Base-by-base conservation (phyloP, 1,140 invertebrate species). In the Pseudachorutes palmiensis region DNA sequence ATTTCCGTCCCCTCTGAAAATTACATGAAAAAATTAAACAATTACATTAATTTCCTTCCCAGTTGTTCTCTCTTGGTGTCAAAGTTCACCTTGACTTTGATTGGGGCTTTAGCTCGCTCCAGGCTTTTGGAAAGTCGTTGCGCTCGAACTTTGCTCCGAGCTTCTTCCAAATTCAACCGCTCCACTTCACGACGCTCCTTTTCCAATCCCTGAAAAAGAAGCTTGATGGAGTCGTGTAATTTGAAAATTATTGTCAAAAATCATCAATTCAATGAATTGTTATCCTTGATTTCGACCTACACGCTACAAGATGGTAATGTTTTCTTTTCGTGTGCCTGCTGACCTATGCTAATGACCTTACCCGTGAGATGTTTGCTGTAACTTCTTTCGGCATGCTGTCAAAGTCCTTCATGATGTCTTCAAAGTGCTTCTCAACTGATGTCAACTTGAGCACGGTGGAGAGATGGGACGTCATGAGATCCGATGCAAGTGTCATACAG, bases 361-460 rank as follows among this genome's bases (percentile, higher is more conserved):
- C 70, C 33, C 66, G 26, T 28, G 70, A 71, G 30, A 71, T 71
- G 45, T 68, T 64, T 22, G 48, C n/a, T 12, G 68, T 57, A 41
- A 71, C 62, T 2, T 71, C 70, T 26, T 33, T 30, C 1, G 70
- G 70, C 66, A 71, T 71, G 16, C 32, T 65, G 49, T 69, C 64
- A 45, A 71, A 62, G 41, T 69, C 71, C 49, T 62, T 55, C 16
- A 74, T 64, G 22, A 70, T 55, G 49, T 74, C 71, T 59, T 74
- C 72, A 65, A 74, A 74, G 30, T 72, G 67, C 57, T 72, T 74
- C 51, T 74, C 72, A 14, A 74, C 61, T 1, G 65, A 67, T 9
- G 70, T 74, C 9, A 74, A 28, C 72, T 72, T 74, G 16, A 72
- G 45, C 9, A 70, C 57, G 22, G 72, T 51, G 28, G 51, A 67